These are phyloP conservation scores for Lepisosteus oculatus DNA, from an alignment of 2,113 vertebrate species.

Conservation along the genomic window DNA sequence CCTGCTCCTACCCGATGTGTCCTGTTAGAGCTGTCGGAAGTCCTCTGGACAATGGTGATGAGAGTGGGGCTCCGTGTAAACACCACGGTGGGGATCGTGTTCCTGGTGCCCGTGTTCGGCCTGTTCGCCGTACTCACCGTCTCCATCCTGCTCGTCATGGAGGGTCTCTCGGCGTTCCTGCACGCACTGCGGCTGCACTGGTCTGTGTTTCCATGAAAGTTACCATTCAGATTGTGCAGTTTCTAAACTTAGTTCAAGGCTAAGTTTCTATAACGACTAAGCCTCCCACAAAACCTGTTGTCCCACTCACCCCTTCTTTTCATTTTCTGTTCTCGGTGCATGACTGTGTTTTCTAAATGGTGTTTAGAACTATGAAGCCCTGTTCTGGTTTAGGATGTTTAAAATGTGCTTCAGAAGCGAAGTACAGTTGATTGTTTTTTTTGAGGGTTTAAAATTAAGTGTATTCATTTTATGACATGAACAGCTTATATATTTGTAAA, in stretches of 20 bases:
- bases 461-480: conserved; percentile 2
- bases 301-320: too few species aligned
- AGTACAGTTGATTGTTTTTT: not conserved
- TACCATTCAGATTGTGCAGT: too few species aligned
- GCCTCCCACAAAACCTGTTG: too few species aligned
- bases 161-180: conserved; percentile 96
- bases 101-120: conserved; percentile 78
- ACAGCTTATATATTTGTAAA: not conserved
- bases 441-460: too few species aligned
- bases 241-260: too few species aligned
- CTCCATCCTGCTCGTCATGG: conserved; percentile 91
- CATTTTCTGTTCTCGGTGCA: too few species aligned
- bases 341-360: too few species aligned
- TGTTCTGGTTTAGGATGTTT: too few species aligned
- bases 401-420: too few species aligned
- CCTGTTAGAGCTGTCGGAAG: conserved; percentile 84
- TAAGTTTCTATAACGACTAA: too few species aligned
- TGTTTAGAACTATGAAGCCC: too few species aligned
- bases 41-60: conserved; percentile 94
- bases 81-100: conserved; percentile 64
- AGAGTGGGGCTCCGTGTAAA: conserved; percentile 80
- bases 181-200: conserved; percentile 94
- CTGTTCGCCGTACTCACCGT: conserved; percentile 84
- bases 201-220: conserved; percentile 51
- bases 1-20: too few species aligned